Percentiles rank a stretch among this genome's conserved stretches.
Conservation (phyloP, 30 jellyfish, hydroid and myxozoan species). For the Aurelia aurita region DNA sequence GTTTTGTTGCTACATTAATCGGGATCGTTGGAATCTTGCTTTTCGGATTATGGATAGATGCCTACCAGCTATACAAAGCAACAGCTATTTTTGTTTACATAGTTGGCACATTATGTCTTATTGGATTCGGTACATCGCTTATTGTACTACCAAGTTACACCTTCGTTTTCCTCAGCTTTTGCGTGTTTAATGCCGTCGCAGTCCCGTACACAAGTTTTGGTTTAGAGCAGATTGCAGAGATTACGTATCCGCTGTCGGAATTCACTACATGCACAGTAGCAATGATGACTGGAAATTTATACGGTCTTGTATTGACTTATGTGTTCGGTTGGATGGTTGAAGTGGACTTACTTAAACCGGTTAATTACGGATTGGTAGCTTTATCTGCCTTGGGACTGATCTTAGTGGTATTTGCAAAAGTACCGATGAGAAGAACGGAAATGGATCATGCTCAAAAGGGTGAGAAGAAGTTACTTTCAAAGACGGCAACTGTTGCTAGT, state of each 20-base stretch:
- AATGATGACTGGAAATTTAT: conserved; percentile 59
- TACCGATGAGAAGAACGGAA: conserved; percentile 62
- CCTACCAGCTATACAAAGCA: conserved; percentile 51
- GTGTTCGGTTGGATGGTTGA: conserved; percentile 70
- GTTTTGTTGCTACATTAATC: conserved; percentile 58
- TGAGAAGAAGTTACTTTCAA: not conserved
- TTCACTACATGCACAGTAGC: conserved; percentile 67
- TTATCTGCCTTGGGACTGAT: conserved; percentile 45
- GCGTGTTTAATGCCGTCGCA: conserved; percentile 59
- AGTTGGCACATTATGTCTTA: conserved; percentile 33
- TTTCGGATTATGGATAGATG: conserved; percentile 72
- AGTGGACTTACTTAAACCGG: conserved; percentile 29
- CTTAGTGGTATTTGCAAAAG: conserved; percentile 40
- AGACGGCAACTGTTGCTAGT: not conserved
- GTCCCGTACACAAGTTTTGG: conserved; percentile 77
- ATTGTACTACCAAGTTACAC: conserved; percentile 38
- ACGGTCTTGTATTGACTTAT: conserved; percentile 55
- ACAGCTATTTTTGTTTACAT: conserved; percentile 61
- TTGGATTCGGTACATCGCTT: conserved; percentile 34
- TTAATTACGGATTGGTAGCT: conserved; percentile 23
- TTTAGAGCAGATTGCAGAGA: conserved; percentile 83
- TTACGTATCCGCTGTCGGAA: conserved; percentile 82
- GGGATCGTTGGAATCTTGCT: conserved; percentile 67
- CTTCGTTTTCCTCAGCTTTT: conserved; percentile 15
- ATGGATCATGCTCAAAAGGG: conserved; percentile 43